Evolutionary conservation across 35 echinoderm and acorn worm genomes (phyloP), one percentile per base, ranked within the genome.

Genomic region (Diadema setosum): DNA sequence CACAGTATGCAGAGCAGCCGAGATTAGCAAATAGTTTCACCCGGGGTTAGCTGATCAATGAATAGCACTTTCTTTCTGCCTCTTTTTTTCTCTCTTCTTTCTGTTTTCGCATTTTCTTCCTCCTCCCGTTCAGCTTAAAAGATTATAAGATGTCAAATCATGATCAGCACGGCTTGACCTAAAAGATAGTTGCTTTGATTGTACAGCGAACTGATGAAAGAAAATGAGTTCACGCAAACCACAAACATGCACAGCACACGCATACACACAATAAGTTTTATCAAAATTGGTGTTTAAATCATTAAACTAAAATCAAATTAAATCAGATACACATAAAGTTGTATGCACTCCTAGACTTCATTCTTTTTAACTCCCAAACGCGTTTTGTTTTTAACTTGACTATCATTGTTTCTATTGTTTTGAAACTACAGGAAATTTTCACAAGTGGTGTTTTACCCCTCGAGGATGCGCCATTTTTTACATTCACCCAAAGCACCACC

Each of bases 381-480:
- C 12, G 14, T 55, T 55, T 55, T 0, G 12, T n/a, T 55, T 55
- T 55, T 12, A n/a, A 16, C 2, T 50, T 50, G 7, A 50, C 7
- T 16, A 55, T 55, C 21, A 16, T 16, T 16, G 21, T n/a, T 55
- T 55, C 49, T 55, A 55, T 55, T 55, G 14, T 1, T n/a, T 16
- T n/a, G 14, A 16, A 55, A 12, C 49, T 55, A n/a, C 80, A 97
- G 95, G 90, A 8, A 97, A 93, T 57, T 52, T 97, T 45, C 87
- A 97, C 75, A 97, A 97, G 52, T 97, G 95, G 95, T 29, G 81
- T 20, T 97, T 83, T 56, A 61, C 90, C n/a, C 91, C 95, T 3
- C 73, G 93, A 42, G 89, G 93, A 0, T 91, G 88, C 84, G 74
- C 84, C 17, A 55, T 95, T 0, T 41, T 97, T 33, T 97, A 80